These are phyloP conservation scores for Rapana venosa DNA, from an alignment of 2,888 invertebrate genomes.

Conservation along the genomic window DNA sequence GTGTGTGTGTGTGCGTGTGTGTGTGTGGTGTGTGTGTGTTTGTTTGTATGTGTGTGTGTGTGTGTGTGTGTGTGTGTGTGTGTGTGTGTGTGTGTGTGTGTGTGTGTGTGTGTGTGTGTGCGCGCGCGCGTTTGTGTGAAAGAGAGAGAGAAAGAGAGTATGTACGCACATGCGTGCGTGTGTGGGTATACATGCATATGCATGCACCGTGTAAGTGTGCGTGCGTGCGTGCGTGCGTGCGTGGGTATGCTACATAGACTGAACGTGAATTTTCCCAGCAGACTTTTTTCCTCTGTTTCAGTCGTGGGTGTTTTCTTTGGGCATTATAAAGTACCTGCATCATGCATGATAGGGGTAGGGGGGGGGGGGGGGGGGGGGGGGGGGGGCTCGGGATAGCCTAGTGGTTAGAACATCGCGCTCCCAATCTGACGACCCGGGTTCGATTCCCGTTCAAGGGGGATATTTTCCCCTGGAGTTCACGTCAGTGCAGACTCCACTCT, in stretches of 20 bases:
- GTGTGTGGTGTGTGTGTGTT: neutral
- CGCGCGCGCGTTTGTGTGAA: neutral
- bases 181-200: neutral
- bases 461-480: too few species aligned
- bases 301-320: too few species aligned
- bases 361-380: too few species aligned
- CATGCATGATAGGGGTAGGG: neutral
- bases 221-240: slow-evolving; percentile 21
- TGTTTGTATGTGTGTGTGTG: neutral
- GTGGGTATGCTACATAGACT: neutral
- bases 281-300: too few species aligned
- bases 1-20: neutral
- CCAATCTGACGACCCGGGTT: too few species aligned
- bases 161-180: neutral
- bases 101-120: neutral
- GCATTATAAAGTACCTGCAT: too few species aligned
- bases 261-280: neutral
- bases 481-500: too few species aligned
- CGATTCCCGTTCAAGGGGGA: too few species aligned
- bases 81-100: neutral
- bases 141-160: too few species aligned
- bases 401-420: too few species aligned
- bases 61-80: slow-evolving; percentile 10
- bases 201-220: neutral
- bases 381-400: too few species aligned